Evolutionary conservation across 2,888 invertebrate genomes (phyloP), one percentile per base, ranked within the genome.

Genomic region (Myopa tessellatipennis): DNA sequence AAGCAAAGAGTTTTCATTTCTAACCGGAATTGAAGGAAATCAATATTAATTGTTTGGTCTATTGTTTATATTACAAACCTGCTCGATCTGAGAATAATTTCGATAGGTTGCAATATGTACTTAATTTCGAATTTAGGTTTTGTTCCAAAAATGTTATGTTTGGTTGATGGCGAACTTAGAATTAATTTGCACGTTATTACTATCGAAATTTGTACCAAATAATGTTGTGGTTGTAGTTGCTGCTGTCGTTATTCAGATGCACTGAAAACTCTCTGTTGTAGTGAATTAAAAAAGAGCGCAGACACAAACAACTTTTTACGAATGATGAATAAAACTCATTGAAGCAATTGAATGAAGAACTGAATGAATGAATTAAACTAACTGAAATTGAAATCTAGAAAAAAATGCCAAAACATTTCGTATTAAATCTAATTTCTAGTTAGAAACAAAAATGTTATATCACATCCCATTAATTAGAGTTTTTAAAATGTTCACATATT

Each of bases 191-290:
- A 69, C 79, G 14, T 61, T 61, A 14, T 38, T 38, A 34, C 16
- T 81, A 81, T 81, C 7, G 38, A 77, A 81, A 79, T 70, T n/a
- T 78, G 55, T 69, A 80, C 82, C 83, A 81, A 81, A 82, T 50
- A 63, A 76, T 74, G 45, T 45, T 0, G 69, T 78, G 58, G 80
- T 76, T 70, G 63, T 68, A 45, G 45, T 71, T 78, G 70, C 38
- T 34, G 69, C 70, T 76, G 77, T 79, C 34, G 10, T 55, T 58
- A 26, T 40, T 52, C n/a, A n/a, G 40, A 14, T 40, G 60, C 60
- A 26, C 14, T 12, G 45, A 18, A 73, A 73, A 73, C 61, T n/a
- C 26, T 34, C 14, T 26, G 34, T 16, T 55, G 55, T 5, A n/a
- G 2, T 16, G 55, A 6, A 45, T 45, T 45, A 6, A 45, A 45